phyloP scores from a whole-genome alignment of 2,888 invertebrate species.

The Orthosia gothica region DNA sequence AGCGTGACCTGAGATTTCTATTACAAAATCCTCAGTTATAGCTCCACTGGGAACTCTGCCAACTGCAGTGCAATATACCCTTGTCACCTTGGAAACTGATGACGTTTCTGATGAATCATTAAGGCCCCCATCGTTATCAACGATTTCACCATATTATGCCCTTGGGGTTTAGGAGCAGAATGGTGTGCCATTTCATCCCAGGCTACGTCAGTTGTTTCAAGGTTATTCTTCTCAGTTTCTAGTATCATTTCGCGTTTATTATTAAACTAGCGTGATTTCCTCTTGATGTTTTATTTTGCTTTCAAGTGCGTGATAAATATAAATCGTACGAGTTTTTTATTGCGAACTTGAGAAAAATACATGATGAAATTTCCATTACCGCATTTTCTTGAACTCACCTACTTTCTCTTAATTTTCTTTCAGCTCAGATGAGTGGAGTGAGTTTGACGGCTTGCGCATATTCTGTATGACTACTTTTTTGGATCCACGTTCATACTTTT shows the following conservation, averaged over 20 bases:
- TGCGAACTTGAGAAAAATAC: too few species aligned
- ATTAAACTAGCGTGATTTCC: constrained; percentile 27
- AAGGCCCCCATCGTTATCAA: constrained; percentile 4
- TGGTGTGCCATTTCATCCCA: not conserved
- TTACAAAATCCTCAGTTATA: constrained; percentile 44
- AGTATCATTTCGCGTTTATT: constrained; percentile 30
- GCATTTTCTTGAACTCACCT: not conserved
- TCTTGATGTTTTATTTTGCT: constrained; percentile 40
- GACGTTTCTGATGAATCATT: constrained; percentile 36
- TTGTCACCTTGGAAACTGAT: constrained; percentile 40
- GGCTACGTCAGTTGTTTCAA: constrained; percentile 20
- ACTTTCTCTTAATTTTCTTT: not conserved
- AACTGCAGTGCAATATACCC: constrained; percentile 55
- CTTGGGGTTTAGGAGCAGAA: constrained; percentile 5
- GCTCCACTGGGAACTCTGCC: constrained; percentile 52
- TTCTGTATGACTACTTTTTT: not conserved
- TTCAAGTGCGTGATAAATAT: constrained; percentile 24
- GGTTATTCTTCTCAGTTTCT: constrained; percentile 11
- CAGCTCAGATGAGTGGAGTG: not conserved
- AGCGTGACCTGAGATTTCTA: constrained; percentile 33
- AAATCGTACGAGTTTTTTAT: not conserved
- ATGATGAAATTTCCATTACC: not conserved
- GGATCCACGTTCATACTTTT: not conserved
- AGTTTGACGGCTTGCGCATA: not conserved
- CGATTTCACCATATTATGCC: constrained; percentile 5